phyloP scores from a whole-genome alignment of 1,140 invertebrate genomes.

The Psilanteris sp. region DNA sequence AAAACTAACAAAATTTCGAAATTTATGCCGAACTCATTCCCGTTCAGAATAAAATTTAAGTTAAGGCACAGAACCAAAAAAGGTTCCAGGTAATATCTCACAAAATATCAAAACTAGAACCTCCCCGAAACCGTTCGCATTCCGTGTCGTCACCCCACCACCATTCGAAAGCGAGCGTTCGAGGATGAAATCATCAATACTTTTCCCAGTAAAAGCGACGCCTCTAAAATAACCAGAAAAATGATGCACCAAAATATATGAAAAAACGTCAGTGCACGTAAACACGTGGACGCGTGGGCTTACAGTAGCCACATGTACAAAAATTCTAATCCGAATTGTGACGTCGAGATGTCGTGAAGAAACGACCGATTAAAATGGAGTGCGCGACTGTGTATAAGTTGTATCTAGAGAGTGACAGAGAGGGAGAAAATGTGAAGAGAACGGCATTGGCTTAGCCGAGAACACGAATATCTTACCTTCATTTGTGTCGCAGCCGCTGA shows the following conservation, averaged over 20 bases:
- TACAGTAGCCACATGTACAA: too few species aligned
- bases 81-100: too few species aligned
- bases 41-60: too few species aligned
- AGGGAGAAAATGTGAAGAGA: conserved; percentile 1
- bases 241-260: too few species aligned
- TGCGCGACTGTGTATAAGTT: too few species aligned
- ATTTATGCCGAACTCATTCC: too few species aligned
- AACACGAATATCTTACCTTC: conserved; percentile 41
- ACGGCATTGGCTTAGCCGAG: conserved; percentile 8
- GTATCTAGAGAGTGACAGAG: background rate
- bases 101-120: conserved; percentile 34
- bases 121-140: conserved; percentile 10
- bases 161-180: conserved; percentile 13
- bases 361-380: conserved; percentile 11
- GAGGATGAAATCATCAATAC: conserved; percentile 32
- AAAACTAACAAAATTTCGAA: too few species aligned
- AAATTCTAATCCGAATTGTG: too few species aligned
- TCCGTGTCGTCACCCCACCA: conserved; percentile 31
- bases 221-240: too few species aligned
- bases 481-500: conserved; percentile 26
- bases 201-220: conserved; percentile 11
- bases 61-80: too few species aligned
- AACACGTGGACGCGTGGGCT: too few species aligned
- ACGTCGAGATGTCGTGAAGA: background rate
- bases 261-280: too few species aligned